phyloP scores from a whole-genome alignment of 2,113 vertebrate species.

The Gulo gulo region DNA sequence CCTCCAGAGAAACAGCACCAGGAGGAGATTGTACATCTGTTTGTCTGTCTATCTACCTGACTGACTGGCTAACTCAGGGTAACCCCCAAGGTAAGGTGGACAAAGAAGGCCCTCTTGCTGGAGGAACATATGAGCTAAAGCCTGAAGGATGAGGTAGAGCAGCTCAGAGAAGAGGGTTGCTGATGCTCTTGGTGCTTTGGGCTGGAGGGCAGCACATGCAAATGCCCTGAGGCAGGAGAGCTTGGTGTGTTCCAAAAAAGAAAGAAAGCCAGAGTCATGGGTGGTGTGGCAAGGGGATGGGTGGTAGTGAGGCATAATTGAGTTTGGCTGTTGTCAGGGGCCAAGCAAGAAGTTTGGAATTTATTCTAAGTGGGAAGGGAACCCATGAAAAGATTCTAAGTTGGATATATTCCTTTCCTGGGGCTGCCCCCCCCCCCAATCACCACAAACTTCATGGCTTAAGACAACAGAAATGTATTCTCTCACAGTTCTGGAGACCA shows the following conservation, averaged over 20 bases:
- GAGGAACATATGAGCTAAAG: background rate
- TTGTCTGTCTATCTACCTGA: background rate
- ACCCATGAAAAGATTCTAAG: background rate
- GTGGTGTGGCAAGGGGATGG: background rate
- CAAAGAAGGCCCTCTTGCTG: background rate
- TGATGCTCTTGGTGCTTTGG: no score
- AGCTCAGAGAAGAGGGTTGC: background rate
- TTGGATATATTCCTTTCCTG: background rate
- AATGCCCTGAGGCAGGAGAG: background rate
- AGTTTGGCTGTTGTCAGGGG: background rate
- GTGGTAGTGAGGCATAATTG: background rate
- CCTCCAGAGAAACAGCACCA: background rate
- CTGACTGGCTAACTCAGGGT: background rate
- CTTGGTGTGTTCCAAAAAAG: background rate
- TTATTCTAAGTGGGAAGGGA: background rate
- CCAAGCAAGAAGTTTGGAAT: background rate
- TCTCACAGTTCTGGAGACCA: background rate
- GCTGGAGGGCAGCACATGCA: no score
- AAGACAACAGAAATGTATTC: background rate
- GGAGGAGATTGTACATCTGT: background rate
- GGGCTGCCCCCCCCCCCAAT: background rate
- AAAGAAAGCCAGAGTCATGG: background rate
- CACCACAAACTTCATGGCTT: background rate
- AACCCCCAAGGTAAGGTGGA: background rate
- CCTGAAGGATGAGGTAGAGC: background rate